A percentile compares a stretch with the other conserved stretches of the same genome.
These are phyloP conservation scores for Leptobrachium leishanense DNA, from an alignment of 2,113 vertebrate species.

Conservation along the genomic window DNA sequence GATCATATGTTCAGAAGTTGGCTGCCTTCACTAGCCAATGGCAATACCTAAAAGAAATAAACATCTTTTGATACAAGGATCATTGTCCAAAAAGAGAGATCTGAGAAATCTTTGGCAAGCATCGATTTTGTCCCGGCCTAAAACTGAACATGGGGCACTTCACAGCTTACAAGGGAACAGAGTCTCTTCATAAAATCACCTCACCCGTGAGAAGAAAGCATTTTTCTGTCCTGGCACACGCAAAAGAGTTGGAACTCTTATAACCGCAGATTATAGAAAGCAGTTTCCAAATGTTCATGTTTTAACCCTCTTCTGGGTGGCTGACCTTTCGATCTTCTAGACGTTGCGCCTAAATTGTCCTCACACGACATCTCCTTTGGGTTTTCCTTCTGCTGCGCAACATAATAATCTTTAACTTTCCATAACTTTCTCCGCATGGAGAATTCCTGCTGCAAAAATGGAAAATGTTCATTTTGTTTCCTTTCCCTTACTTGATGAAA, in stretches of 20 bases:
- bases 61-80: neutral
- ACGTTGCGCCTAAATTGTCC: slow-evolving; percentile 39
- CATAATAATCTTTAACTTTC: slow-evolving; percentile 44
- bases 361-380: slow-evolving; percentile 38
- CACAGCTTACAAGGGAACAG: neutral
- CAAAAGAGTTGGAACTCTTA: slow-evolving; percentile 13
- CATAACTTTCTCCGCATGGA: slow-evolving; percentile 38
- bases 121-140: neutral
- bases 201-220: neutral
- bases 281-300: slow-evolving; percentile 43
- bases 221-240: slow-evolving; percentile 19
- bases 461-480: slow-evolving; percentile 29
- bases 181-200: slow-evolving; percentile 35
- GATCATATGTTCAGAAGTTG: no score
- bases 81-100: neutral
- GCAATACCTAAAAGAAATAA: no score
- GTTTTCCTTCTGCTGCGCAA: slow-evolving; percentile 35
- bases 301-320: slow-evolving; percentile 41
- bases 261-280: slow-evolving; percentile 39
- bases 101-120: neutral
- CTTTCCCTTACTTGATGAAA: slow-evolving; percentile 21
- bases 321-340: slow-evolving; percentile 42
- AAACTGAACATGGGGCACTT: neutral
- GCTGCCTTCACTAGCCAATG: no score
- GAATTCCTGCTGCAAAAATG: slow-evolving; percentile 46